A percentile compares a stretch with the other conserved stretches of the same genome.
phyloP scores from a whole-genome alignment of 2,888 invertebrate genomes.

The Leptopterna dolabrata region DNA sequence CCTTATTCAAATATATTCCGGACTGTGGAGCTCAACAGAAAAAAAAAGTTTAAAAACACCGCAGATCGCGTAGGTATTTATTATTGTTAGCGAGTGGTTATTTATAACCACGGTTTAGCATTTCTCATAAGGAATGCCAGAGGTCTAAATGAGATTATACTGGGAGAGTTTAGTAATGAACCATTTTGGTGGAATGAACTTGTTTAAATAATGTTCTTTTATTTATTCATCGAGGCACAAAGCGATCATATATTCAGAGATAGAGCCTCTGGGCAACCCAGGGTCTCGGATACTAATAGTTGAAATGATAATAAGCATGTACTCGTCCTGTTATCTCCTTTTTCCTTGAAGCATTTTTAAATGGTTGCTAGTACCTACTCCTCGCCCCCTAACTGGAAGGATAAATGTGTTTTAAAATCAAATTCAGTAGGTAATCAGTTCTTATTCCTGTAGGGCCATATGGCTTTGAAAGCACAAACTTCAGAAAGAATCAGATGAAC shows the following conservation, averaged over 20 bases:
- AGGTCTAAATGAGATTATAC: neutral
- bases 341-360: too few species aligned
- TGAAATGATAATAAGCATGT: too few species aligned
- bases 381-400: too few species aligned
- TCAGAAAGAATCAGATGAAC: too few species aligned
- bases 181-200: neutral
- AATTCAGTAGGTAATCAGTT: too few species aligned
- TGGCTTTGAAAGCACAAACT: too few species aligned
- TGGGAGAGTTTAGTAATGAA: neutral
- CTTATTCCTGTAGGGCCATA: too few species aligned
- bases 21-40: neutral
- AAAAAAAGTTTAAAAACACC: slow-evolving; percentile 1
- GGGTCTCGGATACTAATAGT: neutral
- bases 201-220: neutral
- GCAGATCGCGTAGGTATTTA: slow-evolving; percentile 2
- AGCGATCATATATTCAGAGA: neutral
- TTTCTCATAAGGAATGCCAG: neutral
- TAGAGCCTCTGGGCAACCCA: neutral
- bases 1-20: slow-evolving; percentile 40
- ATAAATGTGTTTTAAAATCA: too few species aligned
- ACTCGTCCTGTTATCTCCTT: neutral
- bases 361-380: too few species aligned
- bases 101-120: slow-evolving; percentile 19
- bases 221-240: neutral
- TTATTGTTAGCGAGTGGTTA: slow-evolving; percentile 13